Percentiles rank a stretch among this genome's conserved stretches.
Conservation (phyloP, 2,797 vertebrate genomes). For the Neosilurus mollespiculum region DNA sequence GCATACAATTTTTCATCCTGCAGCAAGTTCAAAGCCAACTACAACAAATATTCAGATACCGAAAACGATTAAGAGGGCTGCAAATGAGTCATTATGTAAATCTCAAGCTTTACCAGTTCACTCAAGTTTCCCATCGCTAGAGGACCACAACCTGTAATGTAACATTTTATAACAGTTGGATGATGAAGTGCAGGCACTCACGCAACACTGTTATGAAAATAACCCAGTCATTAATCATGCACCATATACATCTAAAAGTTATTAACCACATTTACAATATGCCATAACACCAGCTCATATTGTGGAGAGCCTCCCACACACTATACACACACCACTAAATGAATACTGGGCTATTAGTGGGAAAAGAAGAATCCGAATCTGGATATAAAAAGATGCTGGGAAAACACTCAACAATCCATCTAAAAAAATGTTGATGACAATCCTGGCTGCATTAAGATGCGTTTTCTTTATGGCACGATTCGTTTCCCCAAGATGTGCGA, state of each 20-base stretch:
- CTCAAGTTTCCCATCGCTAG: not conserved
- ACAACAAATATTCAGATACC: conserved; percentile 15
- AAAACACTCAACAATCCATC: not conserved
- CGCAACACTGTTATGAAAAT: conserved; percentile 2
- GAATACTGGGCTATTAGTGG: conserved; percentile 25
- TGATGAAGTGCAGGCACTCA: conserved; percentile 16
- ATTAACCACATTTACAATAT: conserved; percentile 13
- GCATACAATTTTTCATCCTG: conserved; percentile 16
- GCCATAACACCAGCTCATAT: not conserved
- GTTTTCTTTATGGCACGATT: conserved; percentile 26
- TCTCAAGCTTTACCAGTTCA: not conserved
- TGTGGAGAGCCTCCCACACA: not conserved
- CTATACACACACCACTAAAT: conserved; percentile 23
- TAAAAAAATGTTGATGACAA: not conserved
- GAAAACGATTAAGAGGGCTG: conserved; percentile 15
- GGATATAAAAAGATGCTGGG: conserved; percentile 8
- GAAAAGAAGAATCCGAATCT: conserved; percentile 19
- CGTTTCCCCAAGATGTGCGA: conserved; percentile 8
- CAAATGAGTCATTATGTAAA: conserved; percentile 29
- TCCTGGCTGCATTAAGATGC: not conserved
- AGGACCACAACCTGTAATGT: conserved; percentile 3
- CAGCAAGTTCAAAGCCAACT: conserved; percentile 19
- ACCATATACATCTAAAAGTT: conserved; percentile 2
- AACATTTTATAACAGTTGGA: conserved; percentile 4
- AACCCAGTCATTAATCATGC: conserved; percentile 16